phyloP scores from a whole-genome alignment of 2,113 vertebrate genomes.

The Chloropsis cyanopogon region DNA sequence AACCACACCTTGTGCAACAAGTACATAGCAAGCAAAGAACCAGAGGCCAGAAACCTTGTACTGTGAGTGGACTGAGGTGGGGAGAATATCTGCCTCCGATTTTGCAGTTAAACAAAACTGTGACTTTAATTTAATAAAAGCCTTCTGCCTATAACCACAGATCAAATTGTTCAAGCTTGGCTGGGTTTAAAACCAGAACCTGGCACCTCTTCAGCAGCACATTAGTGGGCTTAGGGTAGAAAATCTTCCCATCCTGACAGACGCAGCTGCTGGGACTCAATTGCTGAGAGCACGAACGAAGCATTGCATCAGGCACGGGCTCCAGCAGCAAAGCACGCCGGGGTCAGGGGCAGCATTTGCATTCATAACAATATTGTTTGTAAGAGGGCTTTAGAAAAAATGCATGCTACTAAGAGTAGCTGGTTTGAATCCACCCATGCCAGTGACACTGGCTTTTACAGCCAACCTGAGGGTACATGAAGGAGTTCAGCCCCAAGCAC shows the following conservation, averaged over 20 bases:
- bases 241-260: background rate
- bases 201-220: background rate
- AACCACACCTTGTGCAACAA: background rate
- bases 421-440: background rate
- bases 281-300: background rate
- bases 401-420: background rate
- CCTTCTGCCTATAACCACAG: background rate
- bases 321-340: background rate
- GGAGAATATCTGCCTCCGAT: background rate
- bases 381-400: background rate
- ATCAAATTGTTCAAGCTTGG: conserved; percentile 26
- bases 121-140: conserved; percentile 43
- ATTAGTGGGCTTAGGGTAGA: background rate
- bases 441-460: background rate
- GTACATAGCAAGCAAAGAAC: background rate
- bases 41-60: background rate
- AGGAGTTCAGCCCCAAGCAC: background rate
- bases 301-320: accelerated
- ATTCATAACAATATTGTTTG: background rate
- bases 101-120: background rate
- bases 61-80: background rate
- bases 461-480: background rate
- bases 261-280: background rate
- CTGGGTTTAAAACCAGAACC: conserved; percentile 16
- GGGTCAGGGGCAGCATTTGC: background rate